These are phyloP conservation scores for Drosophila borealis DNA, from an alignment of 2,888 invertebrate genomes.

Conservation along the genomic window DNA sequence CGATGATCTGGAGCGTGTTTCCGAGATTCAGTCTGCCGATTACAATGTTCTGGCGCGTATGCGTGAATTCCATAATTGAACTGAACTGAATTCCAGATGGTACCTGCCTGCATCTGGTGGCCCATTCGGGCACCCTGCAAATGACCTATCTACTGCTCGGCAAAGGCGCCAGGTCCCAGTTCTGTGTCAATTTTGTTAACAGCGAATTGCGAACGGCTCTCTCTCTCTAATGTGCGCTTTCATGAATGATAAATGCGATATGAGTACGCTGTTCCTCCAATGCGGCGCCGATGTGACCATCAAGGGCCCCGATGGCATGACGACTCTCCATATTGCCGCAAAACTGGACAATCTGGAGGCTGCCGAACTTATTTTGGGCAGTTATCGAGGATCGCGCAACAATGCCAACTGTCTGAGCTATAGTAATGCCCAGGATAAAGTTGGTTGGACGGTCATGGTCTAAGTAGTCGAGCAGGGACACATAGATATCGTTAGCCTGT, in stretches of 20 bases:
- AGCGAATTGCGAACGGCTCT: constrained; percentile 91
- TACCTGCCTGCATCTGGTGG: constrained; percentile 92
- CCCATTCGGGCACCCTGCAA: constrained; percentile 84
- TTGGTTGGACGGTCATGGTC: constrained; percentile 97
- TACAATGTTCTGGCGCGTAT: too few relatives aligned
- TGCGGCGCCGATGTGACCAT: constrained; percentile 92
- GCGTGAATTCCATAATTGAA: too few relatives aligned
- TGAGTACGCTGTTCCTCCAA: constrained; percentile 91
- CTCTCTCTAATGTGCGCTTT: constrained; percentile 89
- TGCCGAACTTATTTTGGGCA: constrained; percentile 87
- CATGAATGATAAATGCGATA: constrained; percentile 87
- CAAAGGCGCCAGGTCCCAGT: constrained; percentile 80
- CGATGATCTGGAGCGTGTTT: constrained; percentile 84
- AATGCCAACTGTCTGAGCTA: constrained; percentile 83
- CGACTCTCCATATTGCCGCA: constrained; percentile 92
- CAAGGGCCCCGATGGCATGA: constrained; percentile 95
- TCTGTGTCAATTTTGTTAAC: constrained; percentile 89
- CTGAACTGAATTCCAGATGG: too few relatives aligned
- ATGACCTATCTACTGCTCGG: constrained; percentile 84
- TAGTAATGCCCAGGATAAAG: constrained; percentile 91
- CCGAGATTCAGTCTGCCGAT: constrained; percentile 86
- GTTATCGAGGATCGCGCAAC: constrained; percentile 80
- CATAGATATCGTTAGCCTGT: constrained; percentile 88
- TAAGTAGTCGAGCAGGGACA: constrained; percentile 96
- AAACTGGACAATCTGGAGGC: constrained; percentile 89